These are phyloP conservation scores for Euleptes europaea DNA, from an alignment of 2,113 vertebrate genomes.

Conservation along the genomic window DNA sequence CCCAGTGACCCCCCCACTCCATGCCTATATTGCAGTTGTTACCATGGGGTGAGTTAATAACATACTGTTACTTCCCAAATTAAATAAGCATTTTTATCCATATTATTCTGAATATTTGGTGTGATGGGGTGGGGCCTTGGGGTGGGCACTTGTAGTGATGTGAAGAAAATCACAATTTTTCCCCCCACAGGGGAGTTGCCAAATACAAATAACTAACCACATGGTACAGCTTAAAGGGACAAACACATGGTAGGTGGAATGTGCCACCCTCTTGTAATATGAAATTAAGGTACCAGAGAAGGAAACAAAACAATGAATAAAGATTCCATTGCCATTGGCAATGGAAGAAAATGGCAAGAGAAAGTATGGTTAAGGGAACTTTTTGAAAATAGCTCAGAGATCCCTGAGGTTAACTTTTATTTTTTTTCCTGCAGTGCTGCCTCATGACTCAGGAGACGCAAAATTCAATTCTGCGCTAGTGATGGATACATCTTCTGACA, in stretches of 20 bases:
- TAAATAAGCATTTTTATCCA: neutral
- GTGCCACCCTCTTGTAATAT: neutral
- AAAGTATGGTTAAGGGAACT: neutral
- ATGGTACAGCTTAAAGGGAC: neutral
- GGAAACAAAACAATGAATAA: neutral
- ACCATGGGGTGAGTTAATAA: neutral
- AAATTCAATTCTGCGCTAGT: neutral
- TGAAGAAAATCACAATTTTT: neutral
- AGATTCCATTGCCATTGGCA: neutral
- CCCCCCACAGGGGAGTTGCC: neutral
- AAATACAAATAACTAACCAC: neutral
- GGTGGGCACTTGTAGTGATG: neutral
- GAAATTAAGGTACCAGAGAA: neutral
- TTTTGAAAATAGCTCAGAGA: neutral
- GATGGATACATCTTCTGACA: neutral
- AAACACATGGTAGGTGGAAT: neutral
- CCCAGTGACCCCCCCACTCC: too few species aligned
- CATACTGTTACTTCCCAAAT: neutral
- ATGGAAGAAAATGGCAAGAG: neutral
- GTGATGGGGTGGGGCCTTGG: neutral
- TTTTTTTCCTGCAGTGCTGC: neutral
- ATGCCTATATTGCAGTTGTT: neutral
- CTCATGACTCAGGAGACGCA: conserved; percentile 13
- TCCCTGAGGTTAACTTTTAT: accelerated
- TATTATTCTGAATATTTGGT: neutral